Conservation (phyloP, 2,888 invertebrate genomes). For the Apoda limacodes region DNA sequence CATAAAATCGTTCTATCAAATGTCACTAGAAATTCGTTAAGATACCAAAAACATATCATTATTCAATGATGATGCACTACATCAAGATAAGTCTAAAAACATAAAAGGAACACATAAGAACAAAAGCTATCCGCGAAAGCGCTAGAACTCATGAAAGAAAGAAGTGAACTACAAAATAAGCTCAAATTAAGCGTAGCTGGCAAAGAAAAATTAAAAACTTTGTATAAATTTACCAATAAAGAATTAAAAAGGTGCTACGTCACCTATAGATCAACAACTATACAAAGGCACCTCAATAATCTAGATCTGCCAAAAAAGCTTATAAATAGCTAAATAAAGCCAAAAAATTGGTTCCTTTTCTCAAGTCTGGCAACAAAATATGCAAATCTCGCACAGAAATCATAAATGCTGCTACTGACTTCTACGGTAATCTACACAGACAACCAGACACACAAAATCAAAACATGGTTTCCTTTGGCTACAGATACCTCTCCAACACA, state of each 20-base stretch:
- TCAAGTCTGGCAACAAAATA: slow-evolving; percentile 7
- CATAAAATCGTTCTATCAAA: too few species aligned
- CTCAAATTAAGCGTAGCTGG: neutral
- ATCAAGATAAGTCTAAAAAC: too few species aligned
- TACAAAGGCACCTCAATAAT: slow-evolving; percentile 1
- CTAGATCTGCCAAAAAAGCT: slow-evolving; percentile 3
- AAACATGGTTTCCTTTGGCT: too few species aligned
- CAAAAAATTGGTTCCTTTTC: slow-evolving; percentile 12
- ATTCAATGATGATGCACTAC: slow-evolving; percentile 2
- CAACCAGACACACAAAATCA: slow-evolving; percentile 6
- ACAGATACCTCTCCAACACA: neutral
- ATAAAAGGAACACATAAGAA: too few species aligned
- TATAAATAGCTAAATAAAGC: neutral
- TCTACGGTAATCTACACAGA: slow-evolving; percentile 13
- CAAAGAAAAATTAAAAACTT: slow-evolving; percentile 1
- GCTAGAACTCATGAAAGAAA: slow-evolving; percentile 2
- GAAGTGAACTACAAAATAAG: slow-evolving; percentile 1
- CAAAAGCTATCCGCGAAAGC: neutral
- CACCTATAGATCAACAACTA: slow-evolving; percentile 1
- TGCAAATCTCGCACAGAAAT: slow-evolving; percentile 10
- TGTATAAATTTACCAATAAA: slow-evolving; percentile 1
- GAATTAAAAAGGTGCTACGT: slow-evolving; percentile 2
- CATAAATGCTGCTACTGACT: slow-evolving; percentile 15
- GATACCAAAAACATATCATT: slow-evolving; percentile 1
- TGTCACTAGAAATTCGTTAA: too few species aligned